Evolutionary conservation across 2,797 vertebrate species (phyloP), one percentile per base, ranked within the genome.

Genomic region (Acestrorhynchus altus): DNA sequence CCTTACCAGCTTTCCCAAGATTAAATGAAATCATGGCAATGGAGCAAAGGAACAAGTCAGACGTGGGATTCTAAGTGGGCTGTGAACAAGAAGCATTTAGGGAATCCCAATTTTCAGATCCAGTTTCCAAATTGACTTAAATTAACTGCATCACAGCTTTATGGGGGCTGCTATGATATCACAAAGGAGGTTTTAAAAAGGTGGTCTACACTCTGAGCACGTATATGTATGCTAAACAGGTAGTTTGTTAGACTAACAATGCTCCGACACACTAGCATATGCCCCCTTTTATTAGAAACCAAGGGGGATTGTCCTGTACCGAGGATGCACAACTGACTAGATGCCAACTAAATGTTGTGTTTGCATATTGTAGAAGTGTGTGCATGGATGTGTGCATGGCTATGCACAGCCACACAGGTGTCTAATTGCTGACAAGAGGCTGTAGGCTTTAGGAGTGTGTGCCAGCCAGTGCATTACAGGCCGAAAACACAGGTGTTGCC

Each of bases 341-440:
- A 77, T 46, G 54, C 72, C 35, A 54, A 18, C 49, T 74, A 72
- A 60, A 70, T 75, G 60, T 73, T 59, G 60, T 42, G 64, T 74
- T 52, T 67, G 78, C 44, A 13, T 73, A 64, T 70, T 39, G 24
- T 59, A 67, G n/a, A 22, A 22, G 18, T 24, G 26, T 61, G 24
- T 72, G 24, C 71, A 59, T n/a, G n/a, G n/a, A n/a, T n/a, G 31
- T 35, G 31, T 35, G 6, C 71, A 72, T 78, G 82, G 65, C 75
- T 77, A 26, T 74, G 75, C 80, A 79, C 28, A 78, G 44, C 35
- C 24, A 44, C 80, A 76, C 84, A 86, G 83, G 86, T 82, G 83
- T 81, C 77, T 86, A 83, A 86, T 84, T 82, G 83, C 78, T 82
- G 81, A 84, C 78, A 57, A 84, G 83, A 83, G 80, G 73, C 75